Base-by-base conservation (phyloP, 2,113 vertebrate species). In the Prunella fulvescens region DNA sequence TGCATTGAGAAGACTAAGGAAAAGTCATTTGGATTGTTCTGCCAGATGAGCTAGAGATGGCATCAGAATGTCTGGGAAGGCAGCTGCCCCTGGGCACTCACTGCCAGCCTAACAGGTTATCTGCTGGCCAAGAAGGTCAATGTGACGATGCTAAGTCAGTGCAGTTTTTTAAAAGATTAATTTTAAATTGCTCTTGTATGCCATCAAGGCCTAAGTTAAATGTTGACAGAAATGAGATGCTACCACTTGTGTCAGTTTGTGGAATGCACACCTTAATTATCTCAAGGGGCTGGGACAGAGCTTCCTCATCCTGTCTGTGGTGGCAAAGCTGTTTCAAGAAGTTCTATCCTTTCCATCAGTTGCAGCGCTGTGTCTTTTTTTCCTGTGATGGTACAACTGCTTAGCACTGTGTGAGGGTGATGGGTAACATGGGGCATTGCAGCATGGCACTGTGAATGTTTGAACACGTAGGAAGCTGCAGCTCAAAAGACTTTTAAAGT, bases 91-190 rank as follows among this genome's bases (percentile, higher is more conserved):
- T 1, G 0, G 37, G 23, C 3, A 7, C 31, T 57, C 1, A 3
- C 31, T 48, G 2, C 37, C 53, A 25, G 19, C 48, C 61, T 53
- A 44, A 57, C 5, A 54, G 33, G 4, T 61, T 91, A 45, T 40
- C 50, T 74, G 31, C 17, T 60, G 66, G 44, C 39, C 35, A 23
- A 29, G 48, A 51, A 57, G 15, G 42, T 76, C 25, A 1, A 14
- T 3, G 0, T 2, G 3, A 10, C 0, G 0, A 23, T 48, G 31
- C 14, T 66, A 42, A 72, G 18, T 39, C 69, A 64, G 40, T 56
- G 26, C 33, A 82, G 19, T 57, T 83, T 50, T 74, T 14, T 6
- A 10, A 61, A 86, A 33, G 10, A 58, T 44, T 26, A 1, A 40
- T 71, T 86, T 51, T 7, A 87, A 86, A 54, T 26, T 24, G 3